Conservation (phyloP, 2,797 vertebrate genomes). For the Oryzias dopingdopingensis region DNA sequence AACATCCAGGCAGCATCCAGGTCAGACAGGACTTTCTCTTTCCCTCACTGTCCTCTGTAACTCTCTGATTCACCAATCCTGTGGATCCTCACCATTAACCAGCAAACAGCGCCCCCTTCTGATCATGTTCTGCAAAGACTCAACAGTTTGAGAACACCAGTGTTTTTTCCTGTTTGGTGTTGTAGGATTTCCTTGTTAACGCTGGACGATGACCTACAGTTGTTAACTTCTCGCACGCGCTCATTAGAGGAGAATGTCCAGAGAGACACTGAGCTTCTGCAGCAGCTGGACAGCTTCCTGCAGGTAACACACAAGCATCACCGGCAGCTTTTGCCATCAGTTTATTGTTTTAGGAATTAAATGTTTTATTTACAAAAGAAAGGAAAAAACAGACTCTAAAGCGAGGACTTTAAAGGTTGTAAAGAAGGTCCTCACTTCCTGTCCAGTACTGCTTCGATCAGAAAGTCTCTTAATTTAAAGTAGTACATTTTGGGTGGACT, state of each 20-base stretch:
- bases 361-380: too few relatives aligned
- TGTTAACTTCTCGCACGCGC: conserved; percentile 72
- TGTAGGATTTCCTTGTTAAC: conserved; percentile 85
- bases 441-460: too few relatives aligned
- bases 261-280: conserved; percentile 80
- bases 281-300: conserved; percentile 85
- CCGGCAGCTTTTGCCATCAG: too few relatives aligned
- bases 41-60: background rate
- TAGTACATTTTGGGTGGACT: too few relatives aligned
- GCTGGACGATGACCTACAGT: conserved; percentile 81
- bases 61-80: too few relatives aligned
- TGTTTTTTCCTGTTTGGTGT: background rate
- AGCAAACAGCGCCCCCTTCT: background rate
- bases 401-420: too few relatives aligned
- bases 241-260: conserved; percentile 81
- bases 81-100: too few relatives aligned
- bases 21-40: conserved; percentile 58
- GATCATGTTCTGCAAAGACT: background rate
- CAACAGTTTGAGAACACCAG: background rate
- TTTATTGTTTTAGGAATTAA: too few relatives aligned
- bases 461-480: too few relatives aligned
- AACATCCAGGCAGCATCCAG: conserved; percentile 84
- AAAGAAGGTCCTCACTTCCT: too few relatives aligned
- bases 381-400: too few relatives aligned
- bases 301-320: conserved; percentile 71